phyloP scores from a whole-genome alignment of 2,113 vertebrate species.

The Micronycteris hirsuta region DNA sequence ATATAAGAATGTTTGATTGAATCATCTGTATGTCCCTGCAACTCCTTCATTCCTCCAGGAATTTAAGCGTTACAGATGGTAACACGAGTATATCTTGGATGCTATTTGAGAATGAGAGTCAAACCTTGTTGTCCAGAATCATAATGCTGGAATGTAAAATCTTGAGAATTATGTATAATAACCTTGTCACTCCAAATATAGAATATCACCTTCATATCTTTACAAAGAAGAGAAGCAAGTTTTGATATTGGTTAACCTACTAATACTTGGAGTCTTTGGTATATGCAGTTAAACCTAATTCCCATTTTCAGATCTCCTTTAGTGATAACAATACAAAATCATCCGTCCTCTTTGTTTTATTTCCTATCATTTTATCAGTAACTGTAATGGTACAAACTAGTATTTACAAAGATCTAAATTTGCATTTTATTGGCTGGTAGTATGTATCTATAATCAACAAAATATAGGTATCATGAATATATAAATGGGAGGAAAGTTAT shows the following conservation, averaged over 20 bases:
- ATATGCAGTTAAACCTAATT: neutral
- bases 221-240: neutral
- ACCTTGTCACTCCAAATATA: neutral
- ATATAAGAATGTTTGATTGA: neutral
- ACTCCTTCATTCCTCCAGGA: neutral
- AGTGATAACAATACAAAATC: neutral
- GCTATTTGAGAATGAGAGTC: neutral
- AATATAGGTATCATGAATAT: neutral
- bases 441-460: neutral
- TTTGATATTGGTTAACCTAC: neutral
- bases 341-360: neutral
- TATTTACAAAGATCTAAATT: neutral
- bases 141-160: neutral
- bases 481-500: neutral
- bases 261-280: neutral
- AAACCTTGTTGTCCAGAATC: neutral
- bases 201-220: neutral
- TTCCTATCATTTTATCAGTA: neutral
- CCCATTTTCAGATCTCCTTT: neutral
- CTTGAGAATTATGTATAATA: neutral
- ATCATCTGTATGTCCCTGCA: rapidly evolving
- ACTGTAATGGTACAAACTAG: neutral
- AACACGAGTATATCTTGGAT: neutral
- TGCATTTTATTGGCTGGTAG: neutral
- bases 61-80: neutral